Base-by-base conservation (phyloP, 2,797 vertebrate genomes). In the Zenarchopterus dispar region DNA sequence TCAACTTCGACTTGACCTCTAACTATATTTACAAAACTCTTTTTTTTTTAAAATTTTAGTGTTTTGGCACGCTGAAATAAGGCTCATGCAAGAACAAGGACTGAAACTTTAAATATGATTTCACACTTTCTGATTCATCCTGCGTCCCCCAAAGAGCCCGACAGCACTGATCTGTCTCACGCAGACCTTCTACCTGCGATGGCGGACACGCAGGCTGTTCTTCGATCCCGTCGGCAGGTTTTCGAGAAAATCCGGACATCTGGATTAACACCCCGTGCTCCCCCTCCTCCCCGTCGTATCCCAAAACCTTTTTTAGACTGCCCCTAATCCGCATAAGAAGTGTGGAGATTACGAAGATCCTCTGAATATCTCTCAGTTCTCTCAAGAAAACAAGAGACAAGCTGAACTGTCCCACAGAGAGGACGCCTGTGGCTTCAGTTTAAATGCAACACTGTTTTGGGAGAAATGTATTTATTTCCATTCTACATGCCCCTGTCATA, bases 301-400 rank as follows among this genome's bases (percentile, higher is more conserved):
- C 90, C 82, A 84, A 87, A 88, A 86, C 73, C 84, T 78, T 80
- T 81, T 78, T 86, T 73, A 46, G 31, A 63, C 77, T 84, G 84
- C 24, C 88, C 85, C 75, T 91, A 90, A 92, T 91, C 89, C 81
- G 63, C 17, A 44, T 63, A 68, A 84, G 71, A 81, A 87, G 77
- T 76, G 67, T 68, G 62, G 76, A 90, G 88, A 89, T 89, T 89
- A 90, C 73, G 43, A 19, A 73, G 62, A 90, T 87, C 79, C 81
- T 79, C 77, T 56, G 70, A 75, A 78, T 77, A 82, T 75, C 74
- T 82, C 64, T 21, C 68, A 80, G 84, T 85, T 81, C 78, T 72
- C 64, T 42, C 71, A 78, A 62, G 71, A 82, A 85, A 51, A 51
- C 62, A 18, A 55, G 57, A 55, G 39, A 17, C 1, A 13, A 13